Conservation (phyloP, 2,888 invertebrate genomes). For the Cetonia aurata region DNA sequence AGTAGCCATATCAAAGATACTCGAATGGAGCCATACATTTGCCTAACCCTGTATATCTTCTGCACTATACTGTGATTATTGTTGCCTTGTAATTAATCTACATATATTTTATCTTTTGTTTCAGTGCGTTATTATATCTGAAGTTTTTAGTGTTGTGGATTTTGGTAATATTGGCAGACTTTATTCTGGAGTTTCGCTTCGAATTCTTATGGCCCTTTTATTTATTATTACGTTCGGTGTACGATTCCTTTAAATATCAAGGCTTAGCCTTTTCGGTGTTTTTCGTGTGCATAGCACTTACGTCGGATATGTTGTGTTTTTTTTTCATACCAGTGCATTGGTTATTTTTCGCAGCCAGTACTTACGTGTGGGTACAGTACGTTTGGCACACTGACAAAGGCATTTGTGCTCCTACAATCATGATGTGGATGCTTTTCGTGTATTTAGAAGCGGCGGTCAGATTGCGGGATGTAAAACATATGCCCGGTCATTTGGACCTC, state of each 20-base stretch:
- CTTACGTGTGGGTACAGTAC: slow-evolving; percentile 99
- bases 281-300: slow-evolving; percentile 97
- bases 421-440: slow-evolving; percentile 93
- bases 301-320: slow-evolving; percentile 98
- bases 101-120: slow-evolving; percentile 64
- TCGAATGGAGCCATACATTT: too few species aligned
- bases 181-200: slow-evolving; percentile 97
- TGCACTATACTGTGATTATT: neutral
- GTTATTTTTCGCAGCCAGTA: slow-evolving; percentile 97
- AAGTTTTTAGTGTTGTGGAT: slow-evolving; percentile 97
- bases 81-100: neutral
- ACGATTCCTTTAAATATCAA: slow-evolving; percentile 98
- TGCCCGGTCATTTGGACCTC: slow-evolving; percentile 89
- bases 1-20: too few species aligned
- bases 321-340: slow-evolving; percentile 99
- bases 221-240: slow-evolving; percentile 94
- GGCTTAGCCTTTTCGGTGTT: slow-evolving; percentile 98
- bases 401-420: slow-evolving; percentile 93
- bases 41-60: too few species aligned
- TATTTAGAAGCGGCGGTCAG: slow-evolving; percentile 94
- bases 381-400: slow-evolving; percentile 98
- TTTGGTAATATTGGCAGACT: slow-evolving; percentile 93
- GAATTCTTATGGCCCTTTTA: slow-evolving; percentile 99
- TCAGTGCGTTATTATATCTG: slow-evolving; percentile 93
- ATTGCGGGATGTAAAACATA: slow-evolving; percentile 84